These are phyloP conservation scores for Eulacestoma nigropectus DNA, from an alignment of 2,113 vertebrate species.

Conservation along the genomic window DNA sequence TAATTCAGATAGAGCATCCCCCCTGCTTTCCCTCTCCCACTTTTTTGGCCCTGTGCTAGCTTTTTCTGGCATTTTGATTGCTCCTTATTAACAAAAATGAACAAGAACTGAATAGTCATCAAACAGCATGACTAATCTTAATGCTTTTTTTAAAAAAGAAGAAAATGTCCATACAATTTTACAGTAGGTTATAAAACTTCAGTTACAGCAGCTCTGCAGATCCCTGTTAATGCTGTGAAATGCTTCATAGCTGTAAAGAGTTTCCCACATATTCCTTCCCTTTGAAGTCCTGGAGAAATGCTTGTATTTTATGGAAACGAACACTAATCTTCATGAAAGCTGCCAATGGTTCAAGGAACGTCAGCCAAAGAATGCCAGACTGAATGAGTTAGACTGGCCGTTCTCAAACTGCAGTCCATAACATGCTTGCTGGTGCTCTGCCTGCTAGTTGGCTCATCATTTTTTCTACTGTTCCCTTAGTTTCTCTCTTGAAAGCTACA, in stretches of 20 bases:
- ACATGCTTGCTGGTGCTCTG: background rate
- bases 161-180: background rate
- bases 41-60: background rate
- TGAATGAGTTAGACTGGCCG: background rate
- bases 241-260: background rate
- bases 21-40: accelerated
- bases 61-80: background rate
- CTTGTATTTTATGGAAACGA: conserved; percentile 17
- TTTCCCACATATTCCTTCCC: background rate
- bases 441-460: background rate
- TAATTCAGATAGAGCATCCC: background rate
- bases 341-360: background rate
- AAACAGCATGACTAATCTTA: conserved; percentile 10
- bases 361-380: background rate
- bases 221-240: conserved; percentile 1
- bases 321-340: background rate
- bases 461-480: background rate
- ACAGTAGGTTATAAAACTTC: background rate
- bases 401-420: background rate
- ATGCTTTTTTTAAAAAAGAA: background rate
- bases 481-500: background rate
- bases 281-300: conserved; percentile 32
- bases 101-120: background rate
- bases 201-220: conserved; percentile 22
- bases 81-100: conserved; percentile 6